These are phyloP conservation scores for Microtus agrestis DNA, from an alignment of 2,797 vertebrate species.

Conservation along the genomic window DNA sequence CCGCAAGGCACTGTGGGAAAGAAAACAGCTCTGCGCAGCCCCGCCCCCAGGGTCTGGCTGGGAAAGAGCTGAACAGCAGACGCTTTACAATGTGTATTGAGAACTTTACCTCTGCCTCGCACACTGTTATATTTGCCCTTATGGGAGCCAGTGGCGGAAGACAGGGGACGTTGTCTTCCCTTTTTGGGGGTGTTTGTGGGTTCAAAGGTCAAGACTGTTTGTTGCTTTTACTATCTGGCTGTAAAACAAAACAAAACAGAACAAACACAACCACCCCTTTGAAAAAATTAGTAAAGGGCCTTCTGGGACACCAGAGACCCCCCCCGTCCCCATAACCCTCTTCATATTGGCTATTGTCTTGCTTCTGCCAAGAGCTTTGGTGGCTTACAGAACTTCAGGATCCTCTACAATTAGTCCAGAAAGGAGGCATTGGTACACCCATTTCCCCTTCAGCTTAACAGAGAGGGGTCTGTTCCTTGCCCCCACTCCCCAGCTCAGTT, in stretches of 20 bases:
- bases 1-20: accelerated
- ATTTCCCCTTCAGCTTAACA: neutral
- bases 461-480: no score
- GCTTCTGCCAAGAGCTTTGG: neutral
- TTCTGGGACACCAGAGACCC: neutral
- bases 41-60: neutral
- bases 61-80: neutral
- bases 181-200: neutral
- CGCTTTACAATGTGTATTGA: neutral
- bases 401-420: neutral
- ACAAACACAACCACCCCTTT: neutral
- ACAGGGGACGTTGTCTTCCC: neutral
- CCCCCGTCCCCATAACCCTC: neutral
- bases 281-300: neutral
- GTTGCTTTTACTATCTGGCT: neutral
- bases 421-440: neutral
- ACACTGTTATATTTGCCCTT: neutral
- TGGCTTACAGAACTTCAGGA: neutral
- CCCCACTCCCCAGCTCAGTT: neutral
- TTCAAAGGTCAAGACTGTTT: neutral
- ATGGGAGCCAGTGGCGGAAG: accelerated
- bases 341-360: neutral
- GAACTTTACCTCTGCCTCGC: neutral
- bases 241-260: neutral
- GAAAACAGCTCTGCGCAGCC: accelerated